Conservation (phyloP, 2,888 invertebrate species). For the Eristalis arbustorum region DNA sequence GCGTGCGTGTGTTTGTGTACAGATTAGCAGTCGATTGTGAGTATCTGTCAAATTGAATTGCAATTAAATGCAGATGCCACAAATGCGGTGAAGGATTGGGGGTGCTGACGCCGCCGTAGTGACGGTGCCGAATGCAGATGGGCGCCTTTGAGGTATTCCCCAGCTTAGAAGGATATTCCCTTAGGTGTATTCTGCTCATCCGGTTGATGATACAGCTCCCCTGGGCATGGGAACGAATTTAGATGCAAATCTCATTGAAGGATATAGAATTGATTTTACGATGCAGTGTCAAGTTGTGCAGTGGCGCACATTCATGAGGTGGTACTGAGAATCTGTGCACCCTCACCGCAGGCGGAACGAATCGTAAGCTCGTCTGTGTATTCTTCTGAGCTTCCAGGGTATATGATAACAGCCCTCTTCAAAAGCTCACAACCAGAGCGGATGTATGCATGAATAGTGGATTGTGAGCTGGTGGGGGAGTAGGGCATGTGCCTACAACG, state of each 20-base stretch:
- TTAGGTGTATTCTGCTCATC: constrained; percentile 14
- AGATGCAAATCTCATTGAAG: constrained; percentile 48
- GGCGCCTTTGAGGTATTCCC: constrained; percentile 15
- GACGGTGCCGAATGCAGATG: constrained; percentile 1
- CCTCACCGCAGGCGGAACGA: neutral
- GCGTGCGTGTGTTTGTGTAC: neutral
- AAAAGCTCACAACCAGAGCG: neutral
- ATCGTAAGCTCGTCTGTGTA: neutral
- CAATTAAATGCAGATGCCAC: constrained; percentile 64
- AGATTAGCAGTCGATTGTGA: constrained; percentile 59
- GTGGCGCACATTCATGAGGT: neutral
- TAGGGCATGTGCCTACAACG: neutral
- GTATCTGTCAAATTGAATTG: constrained; percentile 64
- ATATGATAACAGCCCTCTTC: neutral
- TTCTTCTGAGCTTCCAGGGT: neutral
- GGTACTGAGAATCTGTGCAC: neutral
- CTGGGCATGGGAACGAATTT: constrained; percentile 11
- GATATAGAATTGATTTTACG: constrained; percentile 18
- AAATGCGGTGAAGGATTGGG: constrained; percentile 61
- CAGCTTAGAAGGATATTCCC: constrained; percentile 7
- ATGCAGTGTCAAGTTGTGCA: neutral
- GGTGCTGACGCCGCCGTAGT: neutral
- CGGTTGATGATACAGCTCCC: constrained; percentile 1
- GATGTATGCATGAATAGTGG: neutral
- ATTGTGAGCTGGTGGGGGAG: neutral